Base-by-base conservation (phyloP, 2,113 vertebrate genomes). In the Festucalex cinctus region DNA sequence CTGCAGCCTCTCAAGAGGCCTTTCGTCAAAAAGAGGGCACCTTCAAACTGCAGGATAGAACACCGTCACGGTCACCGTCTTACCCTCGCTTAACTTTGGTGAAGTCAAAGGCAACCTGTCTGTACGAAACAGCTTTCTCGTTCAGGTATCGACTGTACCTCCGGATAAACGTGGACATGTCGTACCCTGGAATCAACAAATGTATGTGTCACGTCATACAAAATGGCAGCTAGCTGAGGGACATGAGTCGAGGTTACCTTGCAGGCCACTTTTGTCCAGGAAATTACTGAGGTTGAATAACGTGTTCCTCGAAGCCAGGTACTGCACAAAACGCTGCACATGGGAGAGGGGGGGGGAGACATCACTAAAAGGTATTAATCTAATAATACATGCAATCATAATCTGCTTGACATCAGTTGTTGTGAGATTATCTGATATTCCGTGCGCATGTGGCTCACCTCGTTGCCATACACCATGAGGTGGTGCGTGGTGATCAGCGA, bases 211-310 rank as follows among this genome's bases (percentile, higher is more conserved):
- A 19, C 9, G 1, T 54, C 2, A 2, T 37, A 39, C 14, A 37
- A 53, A 24, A 54, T 26, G 14, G 26, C 1, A 35, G 9, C 20
- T 32, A 20, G 10, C 51, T 20, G 5, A 28, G 26, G 6, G 1
- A 6, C n/a, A 63, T 2, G 36, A 69, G 37, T 6, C 19, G 28
- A 70, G 90, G 0, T 94, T 90, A 98, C 97, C 97, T 90, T 98
- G 97, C 79, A 96, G 93, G 78, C 97, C 97, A 86, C 95, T 98
- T 93, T 98, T 99, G 86, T 99, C 97, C 94, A 99, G 92, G 92
- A 99, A 99, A 90, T 99, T 99, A 90, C 96, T 99, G 90, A 98
- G 96, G 88, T 98, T 99, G 91, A 99, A 99, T 78, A 99, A 87
- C 69, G 97, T 99, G 83, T 99, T 99, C 92, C 97, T 97, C 90